Evolutionary conservation across 2,113 vertebrate genomes (phyloP).

Genomic region (Ariopsis seemanni): DNA sequence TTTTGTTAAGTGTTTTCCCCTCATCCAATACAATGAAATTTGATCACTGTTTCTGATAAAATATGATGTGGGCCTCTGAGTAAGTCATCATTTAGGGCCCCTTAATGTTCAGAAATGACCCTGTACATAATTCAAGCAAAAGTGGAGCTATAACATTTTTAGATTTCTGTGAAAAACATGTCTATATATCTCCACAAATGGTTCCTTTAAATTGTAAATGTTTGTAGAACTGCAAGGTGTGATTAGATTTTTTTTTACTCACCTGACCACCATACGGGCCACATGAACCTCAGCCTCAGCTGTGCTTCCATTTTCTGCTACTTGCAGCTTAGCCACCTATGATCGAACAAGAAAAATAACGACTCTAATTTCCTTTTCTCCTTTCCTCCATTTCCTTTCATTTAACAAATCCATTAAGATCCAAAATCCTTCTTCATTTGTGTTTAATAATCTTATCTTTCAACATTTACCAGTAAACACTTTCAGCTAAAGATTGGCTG

Average conservation of each 20-base stretch:
- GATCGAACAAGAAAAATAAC: neutral
- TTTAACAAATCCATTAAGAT: neutral
- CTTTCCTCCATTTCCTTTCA: neutral
- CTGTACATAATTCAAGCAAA: neutral
- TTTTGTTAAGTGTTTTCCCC: neutral
- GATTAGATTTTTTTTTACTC: slow-evolving; percentile 38
- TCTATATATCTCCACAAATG: neutral
- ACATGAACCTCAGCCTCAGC: slow-evolving; percentile 61
- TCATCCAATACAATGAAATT: neutral
- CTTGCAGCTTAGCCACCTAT: slow-evolving; percentile 67
- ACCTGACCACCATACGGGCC: slow-evolving; percentile 70
- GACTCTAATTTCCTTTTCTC: neutral
- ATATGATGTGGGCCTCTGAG: neutral
- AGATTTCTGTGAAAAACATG: neutral
- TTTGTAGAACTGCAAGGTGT: neutral
- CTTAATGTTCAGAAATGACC: neutral
- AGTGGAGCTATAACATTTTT: neutral
- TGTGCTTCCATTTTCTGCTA: slow-evolving; percentile 62
- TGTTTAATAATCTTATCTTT: neutral
- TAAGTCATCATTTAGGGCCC: neutral
- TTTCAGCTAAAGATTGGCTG: neutral
- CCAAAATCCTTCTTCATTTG: neutral
- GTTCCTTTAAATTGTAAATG: neutral
- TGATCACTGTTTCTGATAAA: neutral
- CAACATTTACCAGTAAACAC: neutral